Evolutionary conservation across 2,797 vertebrate species (phyloP).

Genomic region (Smutsia temminckii): DNA sequence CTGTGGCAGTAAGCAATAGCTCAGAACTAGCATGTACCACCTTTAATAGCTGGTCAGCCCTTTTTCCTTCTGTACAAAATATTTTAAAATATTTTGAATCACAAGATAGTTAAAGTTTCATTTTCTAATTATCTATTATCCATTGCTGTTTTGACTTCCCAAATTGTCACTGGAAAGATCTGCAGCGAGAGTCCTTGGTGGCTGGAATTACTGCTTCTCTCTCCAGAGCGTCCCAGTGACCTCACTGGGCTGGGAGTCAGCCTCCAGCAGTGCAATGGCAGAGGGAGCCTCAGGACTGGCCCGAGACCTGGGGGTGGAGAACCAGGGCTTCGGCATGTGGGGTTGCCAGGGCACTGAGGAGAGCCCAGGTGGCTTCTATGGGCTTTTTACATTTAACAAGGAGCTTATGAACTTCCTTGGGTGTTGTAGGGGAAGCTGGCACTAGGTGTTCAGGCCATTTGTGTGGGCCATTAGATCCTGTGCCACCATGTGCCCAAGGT

Average conservation of each 20-base stretch:
- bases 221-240: rapidly evolving
- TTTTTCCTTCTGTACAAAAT: neutral
- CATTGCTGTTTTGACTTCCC: neutral
- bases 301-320: neutral
- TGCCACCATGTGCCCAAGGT: neutral
- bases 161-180: neutral
- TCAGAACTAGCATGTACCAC: neutral
- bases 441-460: neutral
- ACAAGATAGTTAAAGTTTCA: neutral
- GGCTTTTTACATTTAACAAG: neutral
- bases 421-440: neutral
- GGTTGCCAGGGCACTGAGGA: neutral
- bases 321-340: neutral
- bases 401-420: neutral
- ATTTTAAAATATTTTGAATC: neutral
- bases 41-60: neutral
- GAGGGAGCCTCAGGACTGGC: neutral
- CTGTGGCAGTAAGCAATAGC: neutral
- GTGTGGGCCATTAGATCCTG: neutral
- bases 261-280: neutral
- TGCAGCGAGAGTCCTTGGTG: neutral
- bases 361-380: neutral
- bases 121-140: neutral
- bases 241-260: neutral
- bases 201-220: neutral